Evolutionary conservation across 30 jellyfish, hydroid and myxozoan species (phyloP).

Genomic region (Phacellophora camtschatica): DNA sequence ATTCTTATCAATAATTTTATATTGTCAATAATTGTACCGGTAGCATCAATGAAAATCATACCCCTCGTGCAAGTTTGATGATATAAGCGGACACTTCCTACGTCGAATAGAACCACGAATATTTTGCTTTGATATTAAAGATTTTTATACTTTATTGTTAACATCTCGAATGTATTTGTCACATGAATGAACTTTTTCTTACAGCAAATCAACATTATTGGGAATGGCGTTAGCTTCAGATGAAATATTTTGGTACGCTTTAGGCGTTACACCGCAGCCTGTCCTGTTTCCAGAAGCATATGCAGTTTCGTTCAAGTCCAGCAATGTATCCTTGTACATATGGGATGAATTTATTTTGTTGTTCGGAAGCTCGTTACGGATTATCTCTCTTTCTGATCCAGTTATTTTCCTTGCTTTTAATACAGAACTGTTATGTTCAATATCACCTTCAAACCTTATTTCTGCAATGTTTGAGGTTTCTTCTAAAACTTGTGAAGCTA

Average conservation of each 20-base stretch:
- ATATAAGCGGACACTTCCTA: not conserved
- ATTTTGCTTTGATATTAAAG: not conserved
- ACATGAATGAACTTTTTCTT: not conserved
- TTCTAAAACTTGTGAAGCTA: not conserved
- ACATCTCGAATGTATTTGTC: not conserved
- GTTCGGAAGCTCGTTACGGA: not conserved
- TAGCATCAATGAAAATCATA: not conserved
- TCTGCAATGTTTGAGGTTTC: not conserved
- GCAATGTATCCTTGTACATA: not conserved
- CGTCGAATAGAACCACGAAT: not conserved
- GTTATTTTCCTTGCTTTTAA: not conserved
- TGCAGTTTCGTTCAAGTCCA: not conserved
- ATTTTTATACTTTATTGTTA: not conserved
- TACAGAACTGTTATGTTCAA: not conserved
- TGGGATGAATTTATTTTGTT: not conserved
- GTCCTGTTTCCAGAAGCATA: slow-evolving; percentile 6
- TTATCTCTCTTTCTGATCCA: not conserved
- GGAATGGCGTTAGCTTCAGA: not conserved
- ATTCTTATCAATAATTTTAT: not conserved
- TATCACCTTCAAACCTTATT: not conserved
- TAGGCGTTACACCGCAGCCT: slow-evolving; percentile 3
- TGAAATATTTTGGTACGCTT: not conserved
- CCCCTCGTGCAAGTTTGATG: not conserved
- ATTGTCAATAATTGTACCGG: not conserved
- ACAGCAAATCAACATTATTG: not conserved